Percentiles rank a stretch among this genome's conserved stretches.
Evolutionary conservation across 2,888 invertebrate species (phyloP).

Genomic region (Pammene fasciana): DNA sequence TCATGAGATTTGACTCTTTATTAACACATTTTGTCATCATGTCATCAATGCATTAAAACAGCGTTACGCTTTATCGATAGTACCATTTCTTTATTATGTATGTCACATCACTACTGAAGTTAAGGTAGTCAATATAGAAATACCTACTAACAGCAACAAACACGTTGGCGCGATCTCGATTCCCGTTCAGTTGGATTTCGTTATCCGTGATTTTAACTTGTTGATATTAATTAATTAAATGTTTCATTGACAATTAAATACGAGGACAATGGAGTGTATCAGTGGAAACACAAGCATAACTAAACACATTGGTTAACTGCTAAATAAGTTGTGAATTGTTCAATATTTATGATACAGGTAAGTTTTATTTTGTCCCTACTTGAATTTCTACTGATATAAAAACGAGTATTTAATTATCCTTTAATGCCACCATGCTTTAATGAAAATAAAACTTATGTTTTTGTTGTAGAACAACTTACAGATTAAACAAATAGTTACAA

Average conservation of each 20-base stretch:
- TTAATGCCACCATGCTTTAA: too few relatives aligned
- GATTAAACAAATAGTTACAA: too few relatives aligned
- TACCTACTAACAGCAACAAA: conserved; percentile 7
- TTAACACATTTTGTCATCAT: too few relatives aligned
- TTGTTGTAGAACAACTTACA: too few relatives aligned
- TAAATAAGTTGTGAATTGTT: conserved; percentile 3
- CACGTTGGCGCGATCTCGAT: not conserved
- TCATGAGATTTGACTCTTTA: too few relatives aligned
- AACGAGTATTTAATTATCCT: too few relatives aligned
- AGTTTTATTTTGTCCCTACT: not conserved
- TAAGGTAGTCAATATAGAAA: not conserved
- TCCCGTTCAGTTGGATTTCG: not conserved
- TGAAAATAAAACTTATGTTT: too few relatives aligned
- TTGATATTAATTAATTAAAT: not conserved
- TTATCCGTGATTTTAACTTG: not conserved
- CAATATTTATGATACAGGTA: conserved; percentile 2
- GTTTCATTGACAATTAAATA: not conserved
- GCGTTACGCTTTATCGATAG: conserved; percentile 1
- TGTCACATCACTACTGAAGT: conserved; percentile 10
- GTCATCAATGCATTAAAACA: not conserved
- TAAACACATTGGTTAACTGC: not conserved
- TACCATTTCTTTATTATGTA: not conserved
- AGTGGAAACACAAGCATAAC: not conserved
- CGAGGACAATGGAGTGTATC: not conserved
- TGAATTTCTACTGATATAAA: too few relatives aligned